These are phyloP conservation scores for Stenoptilia bipunctidactyla DNA, from an alignment of 2,888 invertebrate genomes.

Conservation along the genomic window DNA sequence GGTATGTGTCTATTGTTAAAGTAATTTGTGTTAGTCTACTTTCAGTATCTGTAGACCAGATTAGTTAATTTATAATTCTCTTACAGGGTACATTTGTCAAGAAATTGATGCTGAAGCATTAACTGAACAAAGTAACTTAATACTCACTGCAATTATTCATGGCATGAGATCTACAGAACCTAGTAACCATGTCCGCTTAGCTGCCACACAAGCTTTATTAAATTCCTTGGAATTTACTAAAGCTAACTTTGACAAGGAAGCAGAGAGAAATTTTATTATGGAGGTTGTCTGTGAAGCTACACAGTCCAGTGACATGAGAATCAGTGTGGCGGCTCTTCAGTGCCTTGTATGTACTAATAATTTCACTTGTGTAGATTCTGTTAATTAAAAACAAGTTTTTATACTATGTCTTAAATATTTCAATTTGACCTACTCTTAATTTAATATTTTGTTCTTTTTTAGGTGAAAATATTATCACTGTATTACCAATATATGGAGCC, in stretches of 20 bases:
- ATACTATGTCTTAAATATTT: not conserved
- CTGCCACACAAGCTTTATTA: slow-evolving; percentile 95
- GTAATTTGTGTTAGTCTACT: no score
- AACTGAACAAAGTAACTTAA: slow-evolving; percentile 93
- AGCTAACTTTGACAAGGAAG: slow-evolving; percentile 97
- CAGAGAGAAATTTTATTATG: slow-evolving; percentile 99
- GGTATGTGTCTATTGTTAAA: slow-evolving; percentile 64
- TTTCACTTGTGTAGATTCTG: not conserved
- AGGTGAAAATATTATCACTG: slow-evolving; percentile 93
- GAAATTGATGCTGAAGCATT: slow-evolving; percentile 96
- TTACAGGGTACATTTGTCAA: slow-evolving; percentile 90
- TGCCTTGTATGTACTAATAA: slow-evolving; percentile 80
- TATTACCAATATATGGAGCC: slow-evolving; percentile 99
- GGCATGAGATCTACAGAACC: slow-evolving; percentile 97
- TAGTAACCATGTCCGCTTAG: slow-evolving; percentile 93
- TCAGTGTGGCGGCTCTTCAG: slow-evolving; percentile 96
- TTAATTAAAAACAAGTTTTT: not conserved
- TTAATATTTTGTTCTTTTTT: slow-evolving; percentile 3
- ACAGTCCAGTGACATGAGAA: slow-evolving; percentile 90
- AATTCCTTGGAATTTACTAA: slow-evolving; percentile 99
- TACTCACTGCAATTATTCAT: slow-evolving; percentile 98
- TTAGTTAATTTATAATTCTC: no score
- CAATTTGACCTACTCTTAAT: not conserved
- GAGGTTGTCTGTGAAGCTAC: slow-evolving; percentile 99
- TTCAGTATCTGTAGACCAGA: no score